Evolutionary conservation across 2,888 invertebrate species (phyloP).

Genomic region (Eilema sororculum): DNA sequence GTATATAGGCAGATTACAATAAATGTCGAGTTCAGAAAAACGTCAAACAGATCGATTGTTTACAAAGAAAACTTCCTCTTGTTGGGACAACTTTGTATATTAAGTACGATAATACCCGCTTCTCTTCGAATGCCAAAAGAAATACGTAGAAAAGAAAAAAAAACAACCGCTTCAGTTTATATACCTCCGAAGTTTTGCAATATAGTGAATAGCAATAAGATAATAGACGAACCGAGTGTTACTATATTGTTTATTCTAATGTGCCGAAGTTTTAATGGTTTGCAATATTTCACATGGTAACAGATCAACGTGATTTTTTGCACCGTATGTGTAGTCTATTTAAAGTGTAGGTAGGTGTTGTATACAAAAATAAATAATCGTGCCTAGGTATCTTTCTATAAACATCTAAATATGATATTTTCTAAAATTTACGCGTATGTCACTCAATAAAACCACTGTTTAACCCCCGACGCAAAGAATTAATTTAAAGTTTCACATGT

Average conservation of each 20-base stretch:
- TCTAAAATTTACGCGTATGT: too few relatives aligned
- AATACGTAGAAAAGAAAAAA: slow-evolving; percentile 22
- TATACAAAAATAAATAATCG: too few relatives aligned
- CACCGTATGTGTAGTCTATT: neutral
- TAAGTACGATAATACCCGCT: slow-evolving; percentile 19
- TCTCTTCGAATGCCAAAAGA: slow-evolving; percentile 26
- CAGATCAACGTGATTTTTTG: neutral
- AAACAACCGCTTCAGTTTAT: slow-evolving; percentile 16
- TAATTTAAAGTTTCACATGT: too few relatives aligned
- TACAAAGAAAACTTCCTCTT: slow-evolving; percentile 22
- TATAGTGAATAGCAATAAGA: neutral
- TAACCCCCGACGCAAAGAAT: too few relatives aligned
- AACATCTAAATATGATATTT: too few relatives aligned
- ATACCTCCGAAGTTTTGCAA: slow-evolving; percentile 15
- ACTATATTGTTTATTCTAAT: neutral
- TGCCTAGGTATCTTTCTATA: too few relatives aligned
- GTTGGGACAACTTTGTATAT: slow-evolving; percentile 24
- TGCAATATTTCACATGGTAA: neutral
- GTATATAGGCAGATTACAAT: neutral
- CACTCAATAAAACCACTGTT: too few relatives aligned
- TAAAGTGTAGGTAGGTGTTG: too few relatives aligned
- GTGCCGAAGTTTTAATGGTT: neutral
- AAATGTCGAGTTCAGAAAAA: slow-evolving; percentile 4
- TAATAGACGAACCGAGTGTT: neutral
- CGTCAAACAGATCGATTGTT: neutral